These are phyloP conservation scores for Tryphoninae sp. DNA, from an alignment of 2,888 invertebrate species.

Conservation along the genomic window DNA sequence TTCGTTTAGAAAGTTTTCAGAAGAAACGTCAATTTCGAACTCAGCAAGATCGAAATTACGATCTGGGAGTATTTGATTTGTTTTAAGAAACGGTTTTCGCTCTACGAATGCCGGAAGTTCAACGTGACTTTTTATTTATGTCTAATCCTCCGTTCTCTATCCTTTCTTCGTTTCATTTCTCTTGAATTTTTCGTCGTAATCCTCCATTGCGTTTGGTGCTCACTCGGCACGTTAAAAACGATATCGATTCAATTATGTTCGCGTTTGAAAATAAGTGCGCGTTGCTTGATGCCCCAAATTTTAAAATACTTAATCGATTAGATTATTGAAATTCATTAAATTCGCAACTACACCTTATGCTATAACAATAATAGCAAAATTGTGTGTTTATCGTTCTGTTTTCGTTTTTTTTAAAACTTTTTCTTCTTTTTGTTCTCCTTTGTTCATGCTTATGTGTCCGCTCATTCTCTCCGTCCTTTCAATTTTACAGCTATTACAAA, in stretches of 20 bases:
- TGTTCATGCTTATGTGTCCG: conserved; percentile 1
- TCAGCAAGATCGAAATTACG: no score
- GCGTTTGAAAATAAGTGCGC: conserved; percentile 55
- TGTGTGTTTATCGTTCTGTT: conserved; percentile 66
- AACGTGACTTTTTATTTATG: conserved; percentile 49
- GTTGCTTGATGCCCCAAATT: conserved; percentile 69
- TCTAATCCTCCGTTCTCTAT: conserved; percentile 54
- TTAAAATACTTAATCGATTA: conserved; percentile 68
- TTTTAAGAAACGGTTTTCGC: conserved; percentile 25
- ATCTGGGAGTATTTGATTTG: neutral
- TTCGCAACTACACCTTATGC: conserved; percentile 73
- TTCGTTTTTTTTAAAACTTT: conserved; percentile 39
- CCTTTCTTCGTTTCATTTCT: conserved; percentile 41
- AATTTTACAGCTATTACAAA: conserved; percentile 76
- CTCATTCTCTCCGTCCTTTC: conserved; percentile 37
- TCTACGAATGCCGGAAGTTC: conserved; percentile 50
- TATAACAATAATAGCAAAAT: conserved; percentile 78
- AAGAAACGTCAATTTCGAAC: no score
- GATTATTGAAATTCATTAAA: conserved; percentile 69
- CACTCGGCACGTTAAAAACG: conserved; percentile 32
- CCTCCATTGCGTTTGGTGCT: conserved; percentile 10
- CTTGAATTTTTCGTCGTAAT: conserved; percentile 40
- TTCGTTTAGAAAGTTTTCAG: no score
- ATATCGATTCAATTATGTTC: conserved; percentile 37
- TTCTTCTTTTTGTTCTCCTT: conserved; percentile 14